Evolutionary conservation across 2,888 invertebrate genomes (phyloP), one percentile per base, ranked within the genome.

Genomic region (Unio pictorum): DNA sequence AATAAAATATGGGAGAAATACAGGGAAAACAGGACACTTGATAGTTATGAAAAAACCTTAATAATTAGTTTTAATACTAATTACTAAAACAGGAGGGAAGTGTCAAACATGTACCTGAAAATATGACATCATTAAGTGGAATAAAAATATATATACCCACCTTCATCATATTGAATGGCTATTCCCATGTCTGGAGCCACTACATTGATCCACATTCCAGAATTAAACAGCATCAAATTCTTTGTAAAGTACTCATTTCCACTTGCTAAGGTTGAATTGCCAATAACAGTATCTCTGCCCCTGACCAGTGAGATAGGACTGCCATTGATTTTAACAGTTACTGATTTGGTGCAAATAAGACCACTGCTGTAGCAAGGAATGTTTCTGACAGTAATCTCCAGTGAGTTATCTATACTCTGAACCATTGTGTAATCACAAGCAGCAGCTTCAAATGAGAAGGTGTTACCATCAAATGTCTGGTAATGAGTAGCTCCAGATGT

Each of bases 401-500:
- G 76, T 3, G 45, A 59, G 26, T 60, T 30, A 55, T 71, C 67
- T 96, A 91, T 20, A 45, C 67, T 61, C 34, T 71, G 68, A 8
- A 73, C 73, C n/a, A 81, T 60, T 15, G 95, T 92, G 81, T 97
- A 97, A 70, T 95, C 94, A 87, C 97, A 97, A 71, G 94, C 93
- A 0, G 96, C 96, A 45, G 45, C 45, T 90, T 95, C 95, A 89
- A 96, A 96, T 87, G 96, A 95, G 87, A 93, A 97, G 71, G 93
- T 92, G 1, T 92, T 93, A 0, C 94, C 95, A 90, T 97, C 97
- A 88, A 95, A 97, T 0, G 96, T 95, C 82, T 93, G 93, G 86
- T 95, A 94, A 90, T 97, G 96, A 0, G 96, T 95, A 88, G 96
- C 96, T 4, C 97, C 97, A 94, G 95, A 96, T 0, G 95, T 94